Percentiles rank a stretch among this genome's conserved stretches.
Conservation (phyloP, 2,797 vertebrate species). For the Sebastes elongatus region DNA sequence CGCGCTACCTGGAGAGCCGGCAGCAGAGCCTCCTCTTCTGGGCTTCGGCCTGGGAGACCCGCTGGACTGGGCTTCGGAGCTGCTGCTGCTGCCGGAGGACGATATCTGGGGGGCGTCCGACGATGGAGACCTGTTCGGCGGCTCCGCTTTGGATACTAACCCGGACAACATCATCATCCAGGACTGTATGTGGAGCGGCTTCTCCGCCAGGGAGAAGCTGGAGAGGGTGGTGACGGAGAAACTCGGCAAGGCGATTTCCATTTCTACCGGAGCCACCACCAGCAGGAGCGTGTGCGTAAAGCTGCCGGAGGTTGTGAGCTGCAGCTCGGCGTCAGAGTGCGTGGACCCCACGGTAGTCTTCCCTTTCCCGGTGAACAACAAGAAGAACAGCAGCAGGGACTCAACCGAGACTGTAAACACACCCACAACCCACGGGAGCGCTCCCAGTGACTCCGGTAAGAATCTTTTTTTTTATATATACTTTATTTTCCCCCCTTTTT, state of each 20-base stretch:
- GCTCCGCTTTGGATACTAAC: slow-evolving; percentile 88
- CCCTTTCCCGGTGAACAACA: slow-evolving; percentile 89
- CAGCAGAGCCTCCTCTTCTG: slow-evolving; percentile 66
- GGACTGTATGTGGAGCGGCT: slow-evolving; percentile 99
- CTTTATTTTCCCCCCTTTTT: no score
- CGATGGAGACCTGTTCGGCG: slow-evolving; percentile 85
- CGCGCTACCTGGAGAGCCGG: slow-evolving; percentile 87
- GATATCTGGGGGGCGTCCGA: slow-evolving; percentile 89
- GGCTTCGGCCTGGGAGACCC: slow-evolving; percentile 86
- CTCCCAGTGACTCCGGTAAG: slow-evolving; percentile 92
- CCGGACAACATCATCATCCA: slow-evolving; percentile 94
- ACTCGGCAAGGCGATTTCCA: slow-evolving; percentile 83
- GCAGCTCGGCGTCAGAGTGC: slow-evolving; percentile 86
- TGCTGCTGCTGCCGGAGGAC: slow-evolving; percentile 90
- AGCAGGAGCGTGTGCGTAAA: slow-evolving; percentile 60
- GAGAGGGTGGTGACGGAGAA: slow-evolving; percentile 94
- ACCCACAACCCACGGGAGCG: slow-evolving; percentile 69
- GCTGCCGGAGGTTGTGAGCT: slow-evolving; percentile 77
- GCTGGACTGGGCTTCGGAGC: slow-evolving; percentile 92
- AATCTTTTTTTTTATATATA: no score
- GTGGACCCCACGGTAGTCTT: slow-evolving; percentile 94
- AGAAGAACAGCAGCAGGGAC: slow-evolving; percentile 79
- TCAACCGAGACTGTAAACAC: slow-evolving; percentile 49
- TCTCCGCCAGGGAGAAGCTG: slow-evolving; percentile 94
- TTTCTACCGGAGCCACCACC: slow-evolving; percentile 25